phyloP scores from a whole-genome alignment of 2,797 vertebrate genomes.

The Saxicola maurus region DNA sequence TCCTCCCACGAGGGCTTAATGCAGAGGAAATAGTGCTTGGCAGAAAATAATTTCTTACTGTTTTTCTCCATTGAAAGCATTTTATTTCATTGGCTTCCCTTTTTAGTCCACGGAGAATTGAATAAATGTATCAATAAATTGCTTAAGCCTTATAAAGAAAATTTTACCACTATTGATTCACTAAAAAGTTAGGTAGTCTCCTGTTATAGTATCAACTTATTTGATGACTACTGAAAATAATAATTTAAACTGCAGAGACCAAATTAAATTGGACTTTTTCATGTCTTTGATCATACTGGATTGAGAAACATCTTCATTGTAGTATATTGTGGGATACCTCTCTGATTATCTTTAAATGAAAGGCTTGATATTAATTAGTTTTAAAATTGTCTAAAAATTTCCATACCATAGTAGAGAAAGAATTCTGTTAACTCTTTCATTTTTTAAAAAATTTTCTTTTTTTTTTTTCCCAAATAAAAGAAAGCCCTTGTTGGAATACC shows the following conservation, averaged over 20 bases:
- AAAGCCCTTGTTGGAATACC: background rate
- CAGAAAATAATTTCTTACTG: slow-evolving; percentile 26
- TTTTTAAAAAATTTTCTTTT: too few relatives aligned
- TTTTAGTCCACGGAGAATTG: background rate
- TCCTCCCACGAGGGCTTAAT: background rate
- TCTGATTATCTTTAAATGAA: background rate
- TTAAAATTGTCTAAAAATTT: background rate
- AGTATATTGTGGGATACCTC: background rate
- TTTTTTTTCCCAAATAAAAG: background rate
- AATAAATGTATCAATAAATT: slow-evolving; percentile 10
- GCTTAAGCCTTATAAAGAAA: background rate
- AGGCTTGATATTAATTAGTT: background rate
- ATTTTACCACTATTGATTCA: background rate
- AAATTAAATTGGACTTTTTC: background rate
- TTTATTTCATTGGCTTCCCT: background rate
- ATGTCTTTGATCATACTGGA: background rate
- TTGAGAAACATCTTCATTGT: background rate
- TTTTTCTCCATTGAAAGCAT: background rate
- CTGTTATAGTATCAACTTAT: background rate
- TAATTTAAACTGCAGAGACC: background rate
- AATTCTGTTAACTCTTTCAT: background rate
- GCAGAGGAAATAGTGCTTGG: slow-evolving; percentile 6
- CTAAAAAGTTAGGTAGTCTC: background rate
- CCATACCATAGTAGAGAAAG: background rate
- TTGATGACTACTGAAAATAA: background rate